These are phyloP conservation scores for Drosophila merina DNA, from an alignment of 2,888 invertebrate species.

Conservation along the genomic window DNA sequence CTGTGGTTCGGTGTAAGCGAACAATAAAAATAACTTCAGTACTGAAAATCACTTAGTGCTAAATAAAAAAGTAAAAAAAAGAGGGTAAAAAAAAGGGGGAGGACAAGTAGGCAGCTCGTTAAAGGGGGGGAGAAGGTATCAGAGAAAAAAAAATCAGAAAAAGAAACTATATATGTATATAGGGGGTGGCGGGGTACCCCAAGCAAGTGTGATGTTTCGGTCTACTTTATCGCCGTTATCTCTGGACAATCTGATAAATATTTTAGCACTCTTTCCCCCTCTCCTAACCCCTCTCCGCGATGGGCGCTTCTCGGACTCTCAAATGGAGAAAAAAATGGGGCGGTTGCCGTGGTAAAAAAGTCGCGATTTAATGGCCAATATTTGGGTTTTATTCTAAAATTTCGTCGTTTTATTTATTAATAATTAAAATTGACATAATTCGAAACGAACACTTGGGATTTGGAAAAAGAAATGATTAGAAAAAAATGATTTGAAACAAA, in stretches of 20 bases:
- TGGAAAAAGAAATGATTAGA: not conserved
- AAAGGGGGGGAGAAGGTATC: not conserved
- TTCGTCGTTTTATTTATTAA: not conserved
- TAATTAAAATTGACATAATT: not conserved
- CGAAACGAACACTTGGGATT: not conserved
- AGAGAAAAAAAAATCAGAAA: not conserved
- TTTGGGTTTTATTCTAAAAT: not conserved
- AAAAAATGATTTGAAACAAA: too few species aligned
- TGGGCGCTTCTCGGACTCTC: slow-evolving; percentile 3
- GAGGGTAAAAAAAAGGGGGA: slow-evolving; percentile 3
- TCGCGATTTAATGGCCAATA: not conserved
- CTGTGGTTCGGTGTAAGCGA: slow-evolving; percentile 50
- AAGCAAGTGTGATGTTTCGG: slow-evolving; percentile 28
- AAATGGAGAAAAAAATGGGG: slow-evolving; percentile 2
- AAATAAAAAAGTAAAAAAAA: slow-evolving; percentile 7
- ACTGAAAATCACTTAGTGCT: slow-evolving; percentile 34
- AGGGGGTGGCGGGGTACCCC: slow-evolving; percentile 15
- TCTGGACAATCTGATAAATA: slow-evolving; percentile 62
- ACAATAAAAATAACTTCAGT: slow-evolving; percentile 52
- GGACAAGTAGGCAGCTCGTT: not conserved
- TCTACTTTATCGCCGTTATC: slow-evolving; percentile 61
- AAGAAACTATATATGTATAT: slow-evolving; percentile 4
- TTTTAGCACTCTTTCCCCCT: slow-evolving; percentile 18
- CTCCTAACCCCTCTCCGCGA: slow-evolving; percentile 4
- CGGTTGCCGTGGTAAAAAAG: slow-evolving; percentile 10